Evolutionary conservation across 2,797 vertebrate genomes (phyloP).

Genomic region (Ibycter americanus): DNA sequence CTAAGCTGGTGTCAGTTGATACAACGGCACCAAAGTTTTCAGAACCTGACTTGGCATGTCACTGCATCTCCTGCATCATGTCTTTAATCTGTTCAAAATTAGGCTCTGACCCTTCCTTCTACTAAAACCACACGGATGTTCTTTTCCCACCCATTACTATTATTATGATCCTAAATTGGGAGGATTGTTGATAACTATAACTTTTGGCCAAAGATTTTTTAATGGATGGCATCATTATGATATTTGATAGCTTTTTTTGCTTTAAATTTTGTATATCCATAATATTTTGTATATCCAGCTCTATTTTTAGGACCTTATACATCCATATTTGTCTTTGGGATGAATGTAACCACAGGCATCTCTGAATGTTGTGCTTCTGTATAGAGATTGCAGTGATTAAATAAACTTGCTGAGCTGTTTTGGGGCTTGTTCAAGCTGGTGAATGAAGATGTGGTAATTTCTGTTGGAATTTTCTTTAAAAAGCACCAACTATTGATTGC

Average conservation of each 20-base stretch:
- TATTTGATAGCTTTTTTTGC: not conserved
- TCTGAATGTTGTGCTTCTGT: not conserved
- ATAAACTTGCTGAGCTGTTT: not conserved
- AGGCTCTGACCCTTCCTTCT: not conserved
- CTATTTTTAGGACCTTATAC: not conserved
- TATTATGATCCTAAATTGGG: rapidly evolving
- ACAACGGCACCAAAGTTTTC: not conserved
- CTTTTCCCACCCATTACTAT: not conserved
- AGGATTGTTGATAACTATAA: not conserved
- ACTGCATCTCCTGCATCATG: not conserved
- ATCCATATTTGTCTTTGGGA: not conserved
- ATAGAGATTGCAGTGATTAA: not conserved
- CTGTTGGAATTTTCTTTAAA: not conserved
- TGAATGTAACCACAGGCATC: not conserved
- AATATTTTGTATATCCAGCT: not conserved
- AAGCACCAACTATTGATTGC: not conserved
- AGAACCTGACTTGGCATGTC: not conserved
- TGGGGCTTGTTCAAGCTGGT: not conserved
- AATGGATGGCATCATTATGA: not conserved
- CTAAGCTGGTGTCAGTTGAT: not conserved
- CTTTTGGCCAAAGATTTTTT: not conserved
- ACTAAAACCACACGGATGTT: not conserved
- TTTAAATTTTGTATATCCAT: not conserved
- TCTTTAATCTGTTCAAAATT: not conserved
- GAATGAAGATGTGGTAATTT: not conserved